Base-by-base conservation (phyloP, 1,140 invertebrate species). In the Brachystomella parvula region DNA sequence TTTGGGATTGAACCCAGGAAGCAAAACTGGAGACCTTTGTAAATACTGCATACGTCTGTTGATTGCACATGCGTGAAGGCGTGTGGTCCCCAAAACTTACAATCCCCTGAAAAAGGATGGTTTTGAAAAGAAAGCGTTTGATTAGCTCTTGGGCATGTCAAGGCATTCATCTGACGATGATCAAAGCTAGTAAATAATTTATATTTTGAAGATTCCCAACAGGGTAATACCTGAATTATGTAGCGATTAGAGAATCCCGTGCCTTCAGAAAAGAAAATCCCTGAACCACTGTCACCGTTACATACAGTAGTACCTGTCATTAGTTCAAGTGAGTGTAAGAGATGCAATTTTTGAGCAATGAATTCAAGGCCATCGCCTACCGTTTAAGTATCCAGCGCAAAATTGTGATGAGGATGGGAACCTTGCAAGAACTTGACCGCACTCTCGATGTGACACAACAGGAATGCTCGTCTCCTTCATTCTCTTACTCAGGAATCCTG, bases 361-460 rank as follows among this genome's bases (percentile, higher is more conserved):
- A n/a, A n/a, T n/a, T n/a, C n/a, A n/a, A n/a, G n/a, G n/a, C n/a
- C n/a, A n/a, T n/a, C n/a, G n/a, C 9, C 24, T 19, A 53, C 49
- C 58, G 30, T 60, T 60, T 24, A 35, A 32, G 26, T 57, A 63
- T 9, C 66, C 66, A 24, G 60, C 60, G 44, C 66, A 67, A 56
- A 64, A 63, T 31, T 63, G 60, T 9, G 66, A 49, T 3, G 66
- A 30, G 30, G 26, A 61, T 9, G 61, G 60, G 30, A 31, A 47
- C 3, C 63, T 28, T 44, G 63, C 61, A 9, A 61, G 44, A 28
- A 63, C 47, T n/a, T 67, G 33, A 30, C 47, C 53, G 47, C 66
- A 67, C 1, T 63, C 60, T 28, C 32, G n/a, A 32, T 57, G 49
- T n/a, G 66, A 67, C 29, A 67, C 57, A 30, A 67, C 66, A 2